phyloP scores from a whole-genome alignment of 2,113 vertebrate genomes.

The Trematocara nigrifrons region DNA sequence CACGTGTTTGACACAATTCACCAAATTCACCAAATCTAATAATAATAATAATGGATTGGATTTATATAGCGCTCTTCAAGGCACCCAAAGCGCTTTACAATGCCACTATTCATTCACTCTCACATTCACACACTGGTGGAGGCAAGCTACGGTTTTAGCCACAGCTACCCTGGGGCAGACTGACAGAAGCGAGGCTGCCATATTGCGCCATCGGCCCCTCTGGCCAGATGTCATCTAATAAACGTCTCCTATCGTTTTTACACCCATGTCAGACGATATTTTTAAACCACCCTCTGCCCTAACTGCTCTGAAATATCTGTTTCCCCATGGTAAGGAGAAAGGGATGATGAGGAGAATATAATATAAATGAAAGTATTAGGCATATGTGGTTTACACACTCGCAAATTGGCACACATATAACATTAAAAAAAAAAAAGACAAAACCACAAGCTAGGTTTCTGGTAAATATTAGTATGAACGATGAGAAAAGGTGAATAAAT shows the following conservation, averaged over 20 bases:
- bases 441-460: not conserved
- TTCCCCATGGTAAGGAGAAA: not conserved
- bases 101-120: no score
- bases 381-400: not conserved
- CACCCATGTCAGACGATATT: not conserved
- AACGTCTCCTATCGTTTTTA: not conserved
- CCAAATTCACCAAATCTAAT: not conserved
- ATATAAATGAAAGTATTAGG: not conserved
- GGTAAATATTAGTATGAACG: not conserved
- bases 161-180: no score
- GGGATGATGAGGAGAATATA: not conserved
- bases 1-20: not conserved
- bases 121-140: no score
- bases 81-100: no score
- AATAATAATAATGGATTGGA: not conserved
- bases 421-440: not conserved
- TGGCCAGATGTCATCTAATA: not conserved
- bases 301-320: not conserved
- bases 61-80: no score
- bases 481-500: not conserved
- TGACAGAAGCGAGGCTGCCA: no score
- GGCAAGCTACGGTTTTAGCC: no score
- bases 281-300: not conserved
- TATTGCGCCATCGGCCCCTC: no score
- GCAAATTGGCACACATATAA: not conserved